phyloP scores from a whole-genome alignment of 2,797 vertebrate genomes.

The Novumbra hubbsi region DNA sequence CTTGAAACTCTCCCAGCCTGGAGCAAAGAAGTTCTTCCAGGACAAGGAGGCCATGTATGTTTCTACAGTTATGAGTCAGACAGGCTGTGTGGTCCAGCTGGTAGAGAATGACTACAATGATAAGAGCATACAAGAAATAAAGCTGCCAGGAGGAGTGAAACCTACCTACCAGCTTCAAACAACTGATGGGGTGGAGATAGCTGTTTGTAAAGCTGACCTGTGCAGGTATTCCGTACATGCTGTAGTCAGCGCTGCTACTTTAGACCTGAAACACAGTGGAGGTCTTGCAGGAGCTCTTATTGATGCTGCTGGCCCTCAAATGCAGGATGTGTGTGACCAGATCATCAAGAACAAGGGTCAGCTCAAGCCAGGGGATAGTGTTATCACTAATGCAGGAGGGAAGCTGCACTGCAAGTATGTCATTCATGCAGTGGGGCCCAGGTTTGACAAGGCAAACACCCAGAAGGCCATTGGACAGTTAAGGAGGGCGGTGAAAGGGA shows the following conservation, averaged over 20 bases:
- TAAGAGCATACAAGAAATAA: constrained; percentile 5
- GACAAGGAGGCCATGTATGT: constrained; percentile 57
- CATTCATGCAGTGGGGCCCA: constrained; percentile 81
- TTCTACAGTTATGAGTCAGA: constrained; percentile 41
- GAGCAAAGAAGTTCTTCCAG: constrained; percentile 74
- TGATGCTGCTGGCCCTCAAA: constrained; percentile 73
- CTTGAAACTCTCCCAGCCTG: constrained; percentile 69
- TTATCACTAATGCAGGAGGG: constrained; percentile 71
- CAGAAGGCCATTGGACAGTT: constrained; percentile 40
- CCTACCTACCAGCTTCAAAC: constrained; percentile 46
- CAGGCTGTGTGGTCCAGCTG: constrained; percentile 74
- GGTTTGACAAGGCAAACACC: constrained; percentile 46
- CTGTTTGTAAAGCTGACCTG: constrained; percentile 75
- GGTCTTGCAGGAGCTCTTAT: constrained; percentile 73
- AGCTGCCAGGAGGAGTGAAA: background rate
- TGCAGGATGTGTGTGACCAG: constrained; percentile 74
- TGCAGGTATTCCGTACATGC: constrained; percentile 69
- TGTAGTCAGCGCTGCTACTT: constrained; percentile 75
- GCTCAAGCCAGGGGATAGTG: constrained; percentile 55
- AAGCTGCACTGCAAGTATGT: constrained; percentile 73
- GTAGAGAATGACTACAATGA: constrained; percentile 40
- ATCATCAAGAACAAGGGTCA: constrained; percentile 39
- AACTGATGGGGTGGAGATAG: constrained; percentile 68
- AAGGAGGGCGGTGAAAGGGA: constrained; percentile 64
- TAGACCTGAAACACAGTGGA: constrained; percentile 56